These are phyloP conservation scores for Drosophila nebulosa DNA, from an alignment of 1,140 invertebrate species.

Conservation along the genomic window DNA sequence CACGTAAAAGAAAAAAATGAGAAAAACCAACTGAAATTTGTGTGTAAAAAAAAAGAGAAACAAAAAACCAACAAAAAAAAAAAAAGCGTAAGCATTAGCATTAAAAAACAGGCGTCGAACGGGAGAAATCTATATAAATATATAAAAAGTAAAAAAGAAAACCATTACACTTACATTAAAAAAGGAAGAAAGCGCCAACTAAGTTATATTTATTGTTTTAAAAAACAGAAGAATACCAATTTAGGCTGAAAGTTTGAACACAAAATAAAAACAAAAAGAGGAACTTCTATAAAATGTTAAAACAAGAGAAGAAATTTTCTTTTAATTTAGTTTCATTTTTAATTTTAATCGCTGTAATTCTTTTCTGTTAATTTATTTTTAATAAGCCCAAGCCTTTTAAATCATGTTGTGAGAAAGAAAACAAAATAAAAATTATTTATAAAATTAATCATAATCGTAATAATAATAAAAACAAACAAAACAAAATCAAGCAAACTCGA, in stretches of 20 bases:
- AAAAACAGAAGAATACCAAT: conserved; percentile 49
- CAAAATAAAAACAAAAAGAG: conserved; percentile 10
- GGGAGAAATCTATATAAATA: conserved; percentile 41
- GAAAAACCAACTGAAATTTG: conserved; percentile 68
- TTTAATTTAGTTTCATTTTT: conserved; percentile 41
- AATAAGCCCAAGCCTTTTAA: conserved; percentile 53
- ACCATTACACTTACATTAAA: conserved; percentile 44
- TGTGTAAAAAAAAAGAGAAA: conserved; percentile 69
- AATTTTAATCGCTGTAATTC: conserved; percentile 41
- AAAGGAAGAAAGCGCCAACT: conserved; percentile 53
- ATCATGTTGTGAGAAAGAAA: conserved; percentile 52
- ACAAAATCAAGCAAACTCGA: conserved; percentile 9
- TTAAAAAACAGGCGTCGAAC: conserved; percentile 47
- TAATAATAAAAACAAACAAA: conserved; percentile 22
- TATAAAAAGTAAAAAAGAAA: conserved; percentile 19
- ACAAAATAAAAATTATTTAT: conserved; percentile 15
- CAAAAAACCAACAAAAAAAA: background rate
- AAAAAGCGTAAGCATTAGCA: conserved; percentile 46
- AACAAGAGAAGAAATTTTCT: conserved; percentile 10
- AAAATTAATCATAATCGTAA: conserved; percentile 53
- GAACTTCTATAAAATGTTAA: conserved; percentile 12
- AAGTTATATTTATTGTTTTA: conserved; percentile 33
- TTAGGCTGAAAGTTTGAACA: conserved; percentile 37
- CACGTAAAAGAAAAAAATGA: conserved; percentile 47
- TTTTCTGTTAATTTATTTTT: conserved; percentile 73